Conservation (phyloP, 1,140 invertebrate genomes). For the Procambarus virginalis region DNA sequence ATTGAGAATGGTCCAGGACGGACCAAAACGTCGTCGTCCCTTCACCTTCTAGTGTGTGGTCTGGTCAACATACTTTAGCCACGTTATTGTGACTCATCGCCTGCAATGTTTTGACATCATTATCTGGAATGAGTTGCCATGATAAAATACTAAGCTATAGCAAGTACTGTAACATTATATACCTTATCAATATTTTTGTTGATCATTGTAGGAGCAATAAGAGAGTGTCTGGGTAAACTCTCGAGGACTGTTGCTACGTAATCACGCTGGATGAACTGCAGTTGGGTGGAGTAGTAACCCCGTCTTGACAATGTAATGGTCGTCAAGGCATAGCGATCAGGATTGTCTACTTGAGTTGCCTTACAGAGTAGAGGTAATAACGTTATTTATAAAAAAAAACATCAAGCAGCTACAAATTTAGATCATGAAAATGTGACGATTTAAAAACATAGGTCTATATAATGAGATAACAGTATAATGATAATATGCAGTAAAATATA, state of each 20-base stretch:
- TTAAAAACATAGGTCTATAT: too few species aligned
- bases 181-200: constrained; percentile 75
- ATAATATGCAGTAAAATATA: too few species aligned
- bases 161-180: background rate
- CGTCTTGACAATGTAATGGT: constrained; percentile 82
- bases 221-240: constrained; percentile 82
- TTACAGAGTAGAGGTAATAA: constrained; percentile 72
- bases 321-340: constrained; percentile 88
- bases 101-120: too few species aligned
- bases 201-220: constrained; percentile 79
- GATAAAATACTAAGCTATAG: background rate
- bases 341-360: constrained; percentile 90
- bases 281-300: constrained; percentile 75
- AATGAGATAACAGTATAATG: too few species aligned
- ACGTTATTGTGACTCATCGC: too few species aligned
- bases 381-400: background rate
- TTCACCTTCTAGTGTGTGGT: too few species aligned
- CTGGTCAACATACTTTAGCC: too few species aligned
- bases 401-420: too few species aligned
- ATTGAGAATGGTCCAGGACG: too few species aligned
- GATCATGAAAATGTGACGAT: too few species aligned
- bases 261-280: constrained; percentile 83
- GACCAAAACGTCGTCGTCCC: too few species aligned
- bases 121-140: too few species aligned
- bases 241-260: constrained; percentile 85